Base-by-base conservation (phyloP, 2,888 invertebrate genomes). In the Oscheius sp. region DNA sequence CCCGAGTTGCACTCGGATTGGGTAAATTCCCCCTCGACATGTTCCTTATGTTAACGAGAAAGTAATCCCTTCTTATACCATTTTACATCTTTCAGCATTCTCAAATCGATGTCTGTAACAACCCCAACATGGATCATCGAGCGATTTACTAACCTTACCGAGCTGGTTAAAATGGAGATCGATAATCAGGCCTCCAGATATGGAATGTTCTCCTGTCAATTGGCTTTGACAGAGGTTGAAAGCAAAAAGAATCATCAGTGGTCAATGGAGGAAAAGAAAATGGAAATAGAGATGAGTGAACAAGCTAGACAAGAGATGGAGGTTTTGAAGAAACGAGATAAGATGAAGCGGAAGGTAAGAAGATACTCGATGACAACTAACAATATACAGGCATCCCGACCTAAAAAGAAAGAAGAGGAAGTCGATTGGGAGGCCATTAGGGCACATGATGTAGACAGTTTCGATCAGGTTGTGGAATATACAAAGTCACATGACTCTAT, bases 401-500 rank as follows among this genome's bases (percentile, higher is more conserved):
- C n/a, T n/a, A n/a, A n/a, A n/a, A 24, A 66, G 22, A 54, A 50
- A 32, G 26, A 41, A 2, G 44, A 49, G 30, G 63, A 36, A 17
- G 50, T 63, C 26, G 50, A 41, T 50, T 65, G 41, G 67, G 68
- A 24, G 5, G 20, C 33, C 17, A 6, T 54, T 12, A 54, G 24
- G 6, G 33, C 33, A 2, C 54, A 54, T 9, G 54, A 82, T 56
- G 88, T 89, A 57, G 90, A 90, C 79, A 89, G 89, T 0, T 89
- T 90, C 75, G 89, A 90, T 56, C 88, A 89, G 79, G 89, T 90
- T 66, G 85, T 90, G 3, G 87, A 89, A 73, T 92, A 92, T 80
- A 93, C 94, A 62, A 89, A 92, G 49, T 91, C 93, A 80, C 93
- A 94, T 84, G 94, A 95, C 80, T 92, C 94, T 0, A 89, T 93